Conservation (phyloP, 2,888 invertebrate genomes). For the Drosophila mayaguana region DNA sequence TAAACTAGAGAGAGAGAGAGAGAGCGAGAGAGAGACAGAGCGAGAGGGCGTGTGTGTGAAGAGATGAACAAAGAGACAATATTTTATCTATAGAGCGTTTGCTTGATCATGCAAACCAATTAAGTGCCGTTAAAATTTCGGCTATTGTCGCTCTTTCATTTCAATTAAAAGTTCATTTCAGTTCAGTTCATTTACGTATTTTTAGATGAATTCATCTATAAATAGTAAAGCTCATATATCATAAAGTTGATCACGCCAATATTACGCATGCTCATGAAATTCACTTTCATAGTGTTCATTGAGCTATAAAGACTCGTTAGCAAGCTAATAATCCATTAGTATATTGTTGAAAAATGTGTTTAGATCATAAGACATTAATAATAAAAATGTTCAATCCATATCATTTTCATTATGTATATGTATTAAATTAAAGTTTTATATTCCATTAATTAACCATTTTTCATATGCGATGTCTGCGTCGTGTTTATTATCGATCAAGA, state of each 20-base stretch:
- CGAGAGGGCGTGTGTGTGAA: not conserved
- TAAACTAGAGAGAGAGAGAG: not conserved
- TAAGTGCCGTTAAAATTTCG: conserved; percentile 29
- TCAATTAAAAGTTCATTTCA: conserved; percentile 10
- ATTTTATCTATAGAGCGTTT: not conserved
- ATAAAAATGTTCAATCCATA: no score
- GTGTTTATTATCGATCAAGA: no score
- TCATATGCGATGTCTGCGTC: no score
- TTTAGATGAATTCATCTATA: conserved; percentile 4
- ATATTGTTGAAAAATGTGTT: no score
- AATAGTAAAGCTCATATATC: conserved; percentile 14
- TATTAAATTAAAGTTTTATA: no score
- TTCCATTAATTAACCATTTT: no score
- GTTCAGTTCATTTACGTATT: conserved; percentile 14
- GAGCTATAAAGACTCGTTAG: no score
- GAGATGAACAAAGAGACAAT: not conserved
- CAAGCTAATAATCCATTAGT: no score
- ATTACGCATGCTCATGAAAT: not conserved
- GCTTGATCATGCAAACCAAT: conserved; percentile 7
- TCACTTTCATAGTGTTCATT: no score
- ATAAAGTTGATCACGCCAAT: conserved; percentile 11
- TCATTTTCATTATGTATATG: no score
- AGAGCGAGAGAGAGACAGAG: not conserved
- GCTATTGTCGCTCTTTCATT: conserved; percentile 15
- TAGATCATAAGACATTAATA: no score